Base-by-base conservation (phyloP, 2,888 invertebrate genomes). In the Noctua pronuba region DNA sequence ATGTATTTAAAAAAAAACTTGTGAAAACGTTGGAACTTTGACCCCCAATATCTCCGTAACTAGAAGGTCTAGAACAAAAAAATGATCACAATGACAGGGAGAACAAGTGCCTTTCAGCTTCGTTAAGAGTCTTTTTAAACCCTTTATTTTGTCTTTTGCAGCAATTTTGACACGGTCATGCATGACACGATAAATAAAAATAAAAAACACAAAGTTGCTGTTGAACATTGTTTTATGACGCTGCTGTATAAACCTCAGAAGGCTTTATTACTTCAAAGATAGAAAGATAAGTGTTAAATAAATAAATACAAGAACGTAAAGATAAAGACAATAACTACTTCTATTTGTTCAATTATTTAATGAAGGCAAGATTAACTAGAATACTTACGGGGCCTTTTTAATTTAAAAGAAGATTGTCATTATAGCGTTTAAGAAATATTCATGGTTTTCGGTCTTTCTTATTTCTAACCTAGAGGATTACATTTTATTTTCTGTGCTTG, bases 281-380 rank as follows among this genome's bases (percentile, higher is more conserved):
- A 71, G 13, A n/a, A 41, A 66, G 41, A 72, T 35, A 38, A 82
- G 80, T 84, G 70, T 31, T 64, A 49, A 0, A 24, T 55, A 79
- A 84, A 80, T 67, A 84, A 80, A 84, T 62, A 73, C 38, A 64
- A 16, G 55, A 80, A 71, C 58, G 7, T 70, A 71, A 67, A 73
- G 67, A 80, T 82, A 84, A 70, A 58, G 49, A 67, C n/a, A 73
- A 58, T 62, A 67, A 28, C 58, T 44, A 16, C 66, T 73, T 64
- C 2, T 84, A 67, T 82, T 82, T 84, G 67, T 71, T 49, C n/a
- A 18, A 67, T 73, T 70, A 79, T 82, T 46, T 73, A 35, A 11
- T 70, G n/a, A 28, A 67, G 21, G 49, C 28, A 46, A 67, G 80
- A 80, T 84, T 79, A 62, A 24, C 38, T 21, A 44, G 1, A 16